Conservation (phyloP, 2,888 invertebrate genomes). For the Ophioninae sp. region DNA sequence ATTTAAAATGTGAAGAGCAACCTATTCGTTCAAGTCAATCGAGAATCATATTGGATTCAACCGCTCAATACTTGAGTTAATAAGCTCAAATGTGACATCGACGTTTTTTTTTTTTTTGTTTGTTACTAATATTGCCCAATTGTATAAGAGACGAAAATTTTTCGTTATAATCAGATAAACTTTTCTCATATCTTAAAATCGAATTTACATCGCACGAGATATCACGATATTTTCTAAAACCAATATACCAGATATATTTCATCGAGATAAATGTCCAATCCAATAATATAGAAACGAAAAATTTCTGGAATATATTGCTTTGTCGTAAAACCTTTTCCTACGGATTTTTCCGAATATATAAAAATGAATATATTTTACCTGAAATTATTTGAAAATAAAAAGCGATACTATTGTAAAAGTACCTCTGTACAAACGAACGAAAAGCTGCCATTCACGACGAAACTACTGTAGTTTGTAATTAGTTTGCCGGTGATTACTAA, state of each 20-base stretch:
- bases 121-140: neutral
- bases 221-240: neutral
- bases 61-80: neutral
- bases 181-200: constrained; percentile 2
- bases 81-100: neutral
- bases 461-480: constrained; percentile 22
- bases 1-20: too few species aligned
- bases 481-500: constrained; percentile 10
- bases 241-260: constrained; percentile 16
- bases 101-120: neutral
- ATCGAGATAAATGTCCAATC: neutral
- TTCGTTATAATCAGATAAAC: neutral
- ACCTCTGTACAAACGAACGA: constrained; percentile 44
- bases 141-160: neutral
- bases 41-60: too few species aligned
- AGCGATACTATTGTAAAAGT: constrained; percentile 45
- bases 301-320: constrained; percentile 9
- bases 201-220: constrained; percentile 12
- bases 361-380: neutral
- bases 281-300: neutral
- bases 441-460: constrained; percentile 53
- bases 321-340: neutral
- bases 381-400: constrained; percentile 13
- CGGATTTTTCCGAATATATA: neutral
- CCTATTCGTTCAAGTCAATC: too few species aligned